Base-by-base conservation (phyloP, 2,888 invertebrate genomes). In the Elaeidobius kamerunicus region DNA sequence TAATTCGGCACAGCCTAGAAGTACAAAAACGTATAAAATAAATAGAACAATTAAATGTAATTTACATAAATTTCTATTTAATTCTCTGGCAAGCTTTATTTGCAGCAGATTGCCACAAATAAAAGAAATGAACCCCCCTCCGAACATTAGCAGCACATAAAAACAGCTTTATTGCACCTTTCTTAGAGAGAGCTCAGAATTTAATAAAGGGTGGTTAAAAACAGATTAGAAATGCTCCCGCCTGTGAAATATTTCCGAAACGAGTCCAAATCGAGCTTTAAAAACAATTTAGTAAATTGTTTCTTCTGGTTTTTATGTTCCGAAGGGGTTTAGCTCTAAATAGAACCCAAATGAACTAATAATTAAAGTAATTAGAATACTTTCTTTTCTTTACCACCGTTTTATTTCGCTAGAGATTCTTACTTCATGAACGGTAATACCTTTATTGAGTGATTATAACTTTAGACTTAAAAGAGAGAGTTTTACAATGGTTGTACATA, bases 161-260 rank as follows among this genome's bases (percentile, higher is more conserved):
- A 42, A 20, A 43, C 42, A 20, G 27, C 28, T 51, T 51, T 51
- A 39, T 51, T 20, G 19, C 39, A 20, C 30, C 28, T 36, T 27
- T 20, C 44, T 51, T 44, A 44, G 44, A 11, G 20, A 30, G 28
- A 18, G 39, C 16, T 38, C 17, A 39, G 38, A 43, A 27, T 51
- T 38, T 51, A 44, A 51, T 51, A 38, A 44, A 18, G 30, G 18
- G 15, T 39, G 32, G 32, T 44, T 39, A 43, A 39, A 15, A 44
- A 36, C 12, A 17, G 36, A 42, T 50, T 43, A 32, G 34, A 17
- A 19, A 43, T 11, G 32, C 11, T 30, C 30, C 4, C 11, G 5
- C 30, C 30, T 30, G 6, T 30, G 11, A 30, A 30, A 30, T 30
- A 36, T 34, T 34, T 15, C 17, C 17, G 17, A 17, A 36, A 36